phyloP scores from a whole-genome alignment of 1,140 invertebrate species.

The Pseudomyrmex cubaensis region DNA sequence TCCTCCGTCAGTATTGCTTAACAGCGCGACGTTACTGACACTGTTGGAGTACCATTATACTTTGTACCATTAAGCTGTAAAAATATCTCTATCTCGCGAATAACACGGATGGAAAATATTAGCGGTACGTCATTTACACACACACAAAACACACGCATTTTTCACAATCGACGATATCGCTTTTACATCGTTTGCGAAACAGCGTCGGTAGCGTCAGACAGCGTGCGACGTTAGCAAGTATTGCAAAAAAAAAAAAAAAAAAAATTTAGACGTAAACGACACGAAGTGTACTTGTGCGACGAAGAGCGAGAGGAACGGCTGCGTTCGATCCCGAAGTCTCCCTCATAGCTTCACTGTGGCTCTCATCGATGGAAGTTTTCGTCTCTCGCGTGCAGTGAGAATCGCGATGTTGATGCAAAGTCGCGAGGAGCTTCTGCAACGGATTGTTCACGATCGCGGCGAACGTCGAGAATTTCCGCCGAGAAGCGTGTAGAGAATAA shows the following conservation, averaged over 20 bases:
- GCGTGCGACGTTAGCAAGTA: too few species aligned
- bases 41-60: background rate
- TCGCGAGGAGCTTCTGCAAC: background rate
- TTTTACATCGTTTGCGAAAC: too few species aligned
- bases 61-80: background rate
- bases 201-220: constrained; percentile 1
- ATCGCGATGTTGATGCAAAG: background rate
- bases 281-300: constrained; percentile 46
- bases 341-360: constrained; percentile 28
- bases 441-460: background rate
- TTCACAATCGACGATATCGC: background rate
- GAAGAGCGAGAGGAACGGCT: constrained; percentile 5
- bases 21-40: constrained; percentile 13
- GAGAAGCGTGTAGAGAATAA: constrained; percentile 41
- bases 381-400: background rate
- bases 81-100: background rate
- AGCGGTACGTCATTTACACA: too few species aligned
- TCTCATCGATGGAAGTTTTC: constrained; percentile 31
- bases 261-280: background rate
- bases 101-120: too few species aligned
- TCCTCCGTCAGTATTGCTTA: constrained; percentile 12
- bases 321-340: constrained; percentile 31
- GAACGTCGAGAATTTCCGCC: constrained; percentile 43
- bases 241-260: too few species aligned
- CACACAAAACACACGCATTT: background rate